A percentile compares a stretch with the other conserved stretches of the same genome.
Evolutionary conservation across 2,888 invertebrate genomes (phyloP).

Genomic region (Callyntrura sp.): DNA sequence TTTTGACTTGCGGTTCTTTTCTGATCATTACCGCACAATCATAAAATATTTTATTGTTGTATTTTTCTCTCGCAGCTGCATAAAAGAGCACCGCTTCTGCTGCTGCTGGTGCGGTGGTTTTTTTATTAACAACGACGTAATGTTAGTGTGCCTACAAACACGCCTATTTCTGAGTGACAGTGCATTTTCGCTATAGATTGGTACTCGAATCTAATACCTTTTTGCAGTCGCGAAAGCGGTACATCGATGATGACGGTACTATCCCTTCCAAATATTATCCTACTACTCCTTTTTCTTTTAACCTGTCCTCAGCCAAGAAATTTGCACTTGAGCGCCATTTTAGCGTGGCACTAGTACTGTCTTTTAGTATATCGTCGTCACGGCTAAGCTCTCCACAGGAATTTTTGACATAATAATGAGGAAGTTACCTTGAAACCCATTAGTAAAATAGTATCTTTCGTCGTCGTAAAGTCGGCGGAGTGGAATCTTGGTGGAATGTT

Average conservation of each 20-base stretch:
- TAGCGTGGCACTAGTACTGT: not conserved
- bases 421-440: conserved; percentile 58
- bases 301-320: too few species aligned
- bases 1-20: not conserved
- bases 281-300: too few species aligned
- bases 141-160: not conserved
- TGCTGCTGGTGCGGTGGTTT: not conserved
- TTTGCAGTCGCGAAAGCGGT: conserved; percentile 11
- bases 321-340: not conserved
- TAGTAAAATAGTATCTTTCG: conserved; percentile 2
- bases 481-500: not conserved
- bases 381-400: conserved; percentile 41
- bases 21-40: not conserved
- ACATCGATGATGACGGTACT: not conserved
- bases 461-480: not conserved
- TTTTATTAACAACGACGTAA: not conserved
- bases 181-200: not conserved
- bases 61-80: not conserved
- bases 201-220: not conserved
- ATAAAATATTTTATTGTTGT: not conserved
- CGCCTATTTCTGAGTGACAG: not conserved
- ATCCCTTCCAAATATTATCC: too few species aligned
- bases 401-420: conserved; percentile 50
- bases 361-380: not conserved
- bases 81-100: not conserved